Evolutionary conservation across 2,113 vertebrate species (phyloP), one percentile per base, ranked within the genome.

Genomic region (Xyrauchen texanus): DNA sequence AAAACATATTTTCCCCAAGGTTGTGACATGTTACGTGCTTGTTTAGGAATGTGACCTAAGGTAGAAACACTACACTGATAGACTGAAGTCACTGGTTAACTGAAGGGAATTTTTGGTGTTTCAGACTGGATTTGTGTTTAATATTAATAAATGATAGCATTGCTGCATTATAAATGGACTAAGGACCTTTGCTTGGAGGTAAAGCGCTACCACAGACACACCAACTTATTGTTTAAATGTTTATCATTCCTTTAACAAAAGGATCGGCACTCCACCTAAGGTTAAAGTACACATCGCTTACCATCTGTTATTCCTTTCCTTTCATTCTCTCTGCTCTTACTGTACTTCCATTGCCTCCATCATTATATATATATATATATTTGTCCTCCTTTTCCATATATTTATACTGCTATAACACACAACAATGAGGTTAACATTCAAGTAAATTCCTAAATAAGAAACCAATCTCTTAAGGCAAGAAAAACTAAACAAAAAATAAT

Each of bases 241-340:
- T 80, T 76, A 62, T 62, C 72, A 45, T 77, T 80, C 60, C 70
- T 16, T 60, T 11, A 74, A 8, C 34, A 0, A 34, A 53, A 15
- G 51, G 76, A 45, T 53, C 49, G 8, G 52, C 15, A 68, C 44
- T 65, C 15, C 58, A 65, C 75, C 69, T 81, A 16, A 69, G 75
- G 65, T 78, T 77, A 78, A 84, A 84, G 79, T 61, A 60, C 52
- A 75, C 47, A 55, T 15, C 34, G 63, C 15, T 13, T 57, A 11
- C 12, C n/a, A 64, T 71, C 66, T 62, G 0, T 49, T 34, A 12
- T 16, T 21, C 58, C 3, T 16, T 21, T 8, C 2, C 11, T 44
- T 51, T 61, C 34, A 64, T 47, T 10, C 10, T 63, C 12, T 42
- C 34, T 45, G 7, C 58, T 42, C 49, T 45, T 53, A 62, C 44